These are phyloP conservation scores for Melitaea cinxia DNA, from an alignment of 1,140 invertebrate genomes.

Conservation along the genomic window DNA sequence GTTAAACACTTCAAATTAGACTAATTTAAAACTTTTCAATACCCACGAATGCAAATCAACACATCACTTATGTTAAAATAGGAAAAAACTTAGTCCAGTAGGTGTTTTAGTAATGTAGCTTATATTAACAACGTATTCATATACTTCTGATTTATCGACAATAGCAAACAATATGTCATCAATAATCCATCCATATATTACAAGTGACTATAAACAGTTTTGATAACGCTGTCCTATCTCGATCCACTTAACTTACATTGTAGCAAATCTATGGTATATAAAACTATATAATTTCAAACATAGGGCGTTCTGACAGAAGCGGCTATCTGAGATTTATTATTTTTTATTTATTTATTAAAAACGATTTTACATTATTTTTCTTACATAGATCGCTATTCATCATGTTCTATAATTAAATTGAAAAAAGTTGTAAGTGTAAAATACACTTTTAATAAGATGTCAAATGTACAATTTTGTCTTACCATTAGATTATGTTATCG, in stretches of 20 bases:
- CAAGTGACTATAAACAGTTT: conserved; percentile 39
- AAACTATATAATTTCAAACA: conserved; percentile 45
- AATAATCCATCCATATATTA: conserved; percentile 40
- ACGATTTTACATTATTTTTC: conserved; percentile 42
- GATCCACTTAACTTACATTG: conserved; percentile 44
- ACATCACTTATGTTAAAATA: conserved; percentile 35
- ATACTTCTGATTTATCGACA: conserved; percentile 30
- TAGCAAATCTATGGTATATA: conserved; percentile 50
- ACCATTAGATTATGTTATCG: conserved; percentile 44
- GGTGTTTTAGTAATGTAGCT: conserved; percentile 28
- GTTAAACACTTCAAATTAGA: conserved; percentile 30
- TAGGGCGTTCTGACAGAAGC: conserved; percentile 38
- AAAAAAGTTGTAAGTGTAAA: conserved; percentile 56
- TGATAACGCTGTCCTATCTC: conserved; percentile 38
- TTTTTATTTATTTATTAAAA: conserved; percentile 45
- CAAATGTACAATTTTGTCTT: conserved; percentile 54
- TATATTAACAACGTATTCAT: conserved; percentile 34
- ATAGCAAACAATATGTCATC: conserved; percentile 24
- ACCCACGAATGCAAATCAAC: conserved; percentile 29
- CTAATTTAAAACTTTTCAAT: conserved; percentile 34
- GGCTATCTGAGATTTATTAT: conserved; percentile 40
- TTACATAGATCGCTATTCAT: conserved; percentile 50
- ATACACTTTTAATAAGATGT: conserved; percentile 51
- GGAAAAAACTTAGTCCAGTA: conserved; percentile 35
- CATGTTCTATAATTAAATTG: conserved; percentile 54